These are phyloP conservation scores for Ostrea edulis DNA, from an alignment of 1,140 invertebrate species.

Conservation along the genomic window DNA sequence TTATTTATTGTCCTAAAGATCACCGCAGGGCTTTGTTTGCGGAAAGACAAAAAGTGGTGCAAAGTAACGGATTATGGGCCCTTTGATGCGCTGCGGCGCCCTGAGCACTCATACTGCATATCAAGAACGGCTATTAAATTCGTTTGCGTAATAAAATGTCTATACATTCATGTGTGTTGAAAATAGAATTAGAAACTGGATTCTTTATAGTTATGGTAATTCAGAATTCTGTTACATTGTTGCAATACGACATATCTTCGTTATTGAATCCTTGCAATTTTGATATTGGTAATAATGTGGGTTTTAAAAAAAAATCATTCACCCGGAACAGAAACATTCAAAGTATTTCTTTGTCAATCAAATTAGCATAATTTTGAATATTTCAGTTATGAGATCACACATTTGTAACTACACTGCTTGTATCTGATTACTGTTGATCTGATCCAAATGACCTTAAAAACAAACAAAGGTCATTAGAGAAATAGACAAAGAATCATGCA, in stretches of 20 bases:
- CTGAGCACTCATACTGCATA: not conserved
- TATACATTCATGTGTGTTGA: no score
- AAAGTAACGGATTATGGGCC: not conserved
- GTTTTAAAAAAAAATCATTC: not conserved
- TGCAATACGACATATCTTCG: no score
- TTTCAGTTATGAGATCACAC: constrained; percentile 15
- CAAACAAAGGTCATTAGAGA: constrained; percentile 1
- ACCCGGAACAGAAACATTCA: constrained; percentile 2
- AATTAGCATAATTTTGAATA: constrained; percentile 36
- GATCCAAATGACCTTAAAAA: constrained; percentile 1
- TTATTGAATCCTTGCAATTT: no score
- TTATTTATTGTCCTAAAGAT: not conserved
- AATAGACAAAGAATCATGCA: constrained; percentile 12
- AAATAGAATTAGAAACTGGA: no score
- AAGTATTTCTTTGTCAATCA: constrained; percentile 14
- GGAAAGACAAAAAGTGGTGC: not conserved
- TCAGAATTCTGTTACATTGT: not conserved
- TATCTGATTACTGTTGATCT: not conserved
- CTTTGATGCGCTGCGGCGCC: not conserved
- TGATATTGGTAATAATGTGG: no score
- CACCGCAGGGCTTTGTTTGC: not conserved
- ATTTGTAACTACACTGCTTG: not conserved
- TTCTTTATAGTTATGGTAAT: no score
- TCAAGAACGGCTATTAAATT: no score
- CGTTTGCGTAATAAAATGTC: no score